These are phyloP conservation scores for Microcaecilia unicolor DNA, from an alignment of 2,797 vertebrate genomes.

Conservation along the genomic window DNA sequence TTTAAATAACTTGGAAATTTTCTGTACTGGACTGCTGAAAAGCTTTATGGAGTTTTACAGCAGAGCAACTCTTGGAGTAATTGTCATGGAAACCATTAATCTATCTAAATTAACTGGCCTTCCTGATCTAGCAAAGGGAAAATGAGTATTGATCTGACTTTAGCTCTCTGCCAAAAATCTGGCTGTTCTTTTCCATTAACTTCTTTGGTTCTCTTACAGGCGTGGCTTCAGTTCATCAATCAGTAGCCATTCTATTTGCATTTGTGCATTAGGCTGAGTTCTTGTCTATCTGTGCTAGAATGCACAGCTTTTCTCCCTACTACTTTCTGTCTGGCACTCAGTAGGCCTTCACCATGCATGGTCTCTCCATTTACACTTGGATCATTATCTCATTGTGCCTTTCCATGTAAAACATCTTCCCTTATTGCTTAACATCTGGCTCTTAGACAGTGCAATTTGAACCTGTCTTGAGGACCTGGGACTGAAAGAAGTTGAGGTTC, in stretches of 20 bases:
- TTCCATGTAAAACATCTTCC: too few species aligned
- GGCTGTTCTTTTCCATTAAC: slow-evolving; percentile 20
- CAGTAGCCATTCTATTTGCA: too few species aligned
- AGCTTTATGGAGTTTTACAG: not conserved
- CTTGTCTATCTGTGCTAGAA: not conserved
- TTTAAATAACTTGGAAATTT: slow-evolving; percentile 11
- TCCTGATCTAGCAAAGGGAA: slow-evolving; percentile 33
- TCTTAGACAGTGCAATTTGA: too few species aligned
- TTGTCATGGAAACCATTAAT: slow-evolving; percentile 31
- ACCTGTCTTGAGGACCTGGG: too few species aligned
- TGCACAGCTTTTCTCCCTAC: not conserved
- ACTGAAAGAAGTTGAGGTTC: too few species aligned
- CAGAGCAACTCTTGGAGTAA: slow-evolving; percentile 2
- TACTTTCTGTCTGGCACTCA: not conserved
- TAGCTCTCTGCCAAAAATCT: slow-evolving; percentile 6
- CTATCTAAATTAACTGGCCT: slow-evolving; percentile 31
- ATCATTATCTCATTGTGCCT: too few species aligned
- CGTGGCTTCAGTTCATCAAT: not conserved
- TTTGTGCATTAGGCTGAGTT: too few species aligned
- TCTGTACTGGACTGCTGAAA: slow-evolving; percentile 5
- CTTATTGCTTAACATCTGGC: too few species aligned
- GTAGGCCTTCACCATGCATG: not conserved
- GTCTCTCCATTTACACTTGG: too few species aligned
- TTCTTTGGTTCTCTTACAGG: slow-evolving; percentile 5
- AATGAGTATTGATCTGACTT: slow-evolving; percentile 30